Conservation (phyloP, 2,888 invertebrate species). For the Ctenicera cuprea region DNA sequence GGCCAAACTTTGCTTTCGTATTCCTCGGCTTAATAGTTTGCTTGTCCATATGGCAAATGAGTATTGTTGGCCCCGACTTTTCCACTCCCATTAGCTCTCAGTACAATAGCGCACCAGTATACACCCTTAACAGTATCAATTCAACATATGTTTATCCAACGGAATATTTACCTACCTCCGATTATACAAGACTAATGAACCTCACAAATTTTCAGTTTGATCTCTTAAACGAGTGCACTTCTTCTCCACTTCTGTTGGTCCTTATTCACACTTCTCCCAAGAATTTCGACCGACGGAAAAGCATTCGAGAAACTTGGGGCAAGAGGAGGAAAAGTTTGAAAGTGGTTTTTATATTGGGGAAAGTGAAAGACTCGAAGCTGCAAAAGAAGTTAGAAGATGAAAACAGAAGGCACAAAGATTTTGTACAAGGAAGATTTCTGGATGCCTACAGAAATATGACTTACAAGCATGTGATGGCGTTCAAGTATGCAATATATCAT, state of each 20-base stretch:
- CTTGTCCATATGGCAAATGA: slow-evolving; percentile 59
- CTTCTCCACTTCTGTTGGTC: slow-evolving; percentile 73
- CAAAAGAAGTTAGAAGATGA: slow-evolving; percentile 73
- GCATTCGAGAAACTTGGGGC: slow-evolving; percentile 87
- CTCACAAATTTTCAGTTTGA: slow-evolving; percentile 78
- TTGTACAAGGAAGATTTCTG: slow-evolving; percentile 85
- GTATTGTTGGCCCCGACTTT: slow-evolving; percentile 55
- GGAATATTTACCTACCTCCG: slow-evolving; percentile 63
- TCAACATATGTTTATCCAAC: slow-evolving; percentile 58
- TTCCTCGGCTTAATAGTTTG: slow-evolving; percentile 54
- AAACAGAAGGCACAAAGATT: slow-evolving; percentile 77
- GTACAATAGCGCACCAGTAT: slow-evolving; percentile 50
- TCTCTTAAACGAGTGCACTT: slow-evolving; percentile 72
- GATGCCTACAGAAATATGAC: slow-evolving; percentile 90
- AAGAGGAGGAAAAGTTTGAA: slow-evolving; percentile 74
- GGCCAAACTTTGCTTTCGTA: slow-evolving; percentile 53
- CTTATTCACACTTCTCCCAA: slow-evolving; percentile 82
- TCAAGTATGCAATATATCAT: slow-evolving; percentile 85
- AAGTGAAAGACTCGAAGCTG: slow-evolving; percentile 68
- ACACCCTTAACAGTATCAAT: slow-evolving; percentile 60
- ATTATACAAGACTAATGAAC: slow-evolving; percentile 74
- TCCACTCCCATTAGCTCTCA: not conserved
- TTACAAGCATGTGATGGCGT: slow-evolving; percentile 88
- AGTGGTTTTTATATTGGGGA: slow-evolving; percentile 82
- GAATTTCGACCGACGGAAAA: slow-evolving; percentile 79